Conservation (phyloP, 2,888 invertebrate species). For the Athalia circularis region DNA sequence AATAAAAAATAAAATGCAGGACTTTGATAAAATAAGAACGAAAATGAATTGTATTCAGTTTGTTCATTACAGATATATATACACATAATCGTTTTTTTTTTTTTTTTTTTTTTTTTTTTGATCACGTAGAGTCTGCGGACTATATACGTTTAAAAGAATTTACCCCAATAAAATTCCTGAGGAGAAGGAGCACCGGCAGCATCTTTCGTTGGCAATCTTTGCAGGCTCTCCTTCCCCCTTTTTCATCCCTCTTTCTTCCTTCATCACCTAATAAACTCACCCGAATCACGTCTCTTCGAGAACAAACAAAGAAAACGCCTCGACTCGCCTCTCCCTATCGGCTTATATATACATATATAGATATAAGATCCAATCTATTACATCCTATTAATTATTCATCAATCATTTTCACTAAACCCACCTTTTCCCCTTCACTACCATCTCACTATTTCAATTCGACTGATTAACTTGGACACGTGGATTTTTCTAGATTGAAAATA, state of each 20-base stretch:
- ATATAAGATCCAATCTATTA: conserved; percentile 40
- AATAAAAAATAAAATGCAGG: too few relatives aligned
- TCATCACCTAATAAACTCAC: conserved; percentile 36
- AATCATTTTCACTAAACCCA: conserved; percentile 23
- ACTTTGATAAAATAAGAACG: too few relatives aligned
- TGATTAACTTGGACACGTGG: background rate
- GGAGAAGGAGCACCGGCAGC: background rate
- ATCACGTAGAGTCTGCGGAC: too few relatives aligned
- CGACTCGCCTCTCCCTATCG: background rate
- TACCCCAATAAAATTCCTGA: background rate
- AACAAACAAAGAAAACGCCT: conserved; percentile 41
- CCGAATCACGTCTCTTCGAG: conserved; percentile 39
- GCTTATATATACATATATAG: background rate
- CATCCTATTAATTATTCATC: conserved; percentile 44
- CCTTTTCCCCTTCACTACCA: background rate
- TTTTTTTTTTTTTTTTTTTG: too few relatives aligned
- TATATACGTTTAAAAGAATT: background rate
- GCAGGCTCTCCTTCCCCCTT: background rate
- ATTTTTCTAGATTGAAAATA: too few relatives aligned
- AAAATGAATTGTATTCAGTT: too few relatives aligned
- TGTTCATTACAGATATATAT: too few relatives aligned
- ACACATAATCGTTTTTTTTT: too few relatives aligned
- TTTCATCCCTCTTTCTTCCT: background rate
- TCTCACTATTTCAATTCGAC: too few relatives aligned
- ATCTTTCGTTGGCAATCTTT: conserved; percentile 5